Evolutionary conservation across 2,113 vertebrate species (phyloP).

Genomic region (Eira barbara): DNA sequence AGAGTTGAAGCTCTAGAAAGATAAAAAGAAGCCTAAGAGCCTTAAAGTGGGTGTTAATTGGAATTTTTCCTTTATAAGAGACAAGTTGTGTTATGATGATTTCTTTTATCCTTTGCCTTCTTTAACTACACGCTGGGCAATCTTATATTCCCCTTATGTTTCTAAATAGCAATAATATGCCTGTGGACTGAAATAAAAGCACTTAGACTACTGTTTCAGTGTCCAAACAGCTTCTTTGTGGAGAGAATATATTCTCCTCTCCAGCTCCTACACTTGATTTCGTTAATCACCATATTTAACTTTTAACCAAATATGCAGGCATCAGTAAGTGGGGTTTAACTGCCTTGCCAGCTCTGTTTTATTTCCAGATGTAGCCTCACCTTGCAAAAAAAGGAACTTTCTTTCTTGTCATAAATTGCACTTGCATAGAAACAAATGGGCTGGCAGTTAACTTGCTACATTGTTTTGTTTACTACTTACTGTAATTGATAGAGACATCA

Average conservation of each 20-base stretch:
- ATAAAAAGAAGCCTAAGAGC: slow-evolving; percentile 54
- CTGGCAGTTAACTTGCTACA: not conserved
- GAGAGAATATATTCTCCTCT: not conserved
- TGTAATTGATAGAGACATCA: not conserved
- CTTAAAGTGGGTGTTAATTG: slow-evolving; percentile 57
- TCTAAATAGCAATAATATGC: slow-evolving; percentile 26
- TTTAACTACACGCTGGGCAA: not conserved
- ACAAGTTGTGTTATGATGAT: slow-evolving; percentile 22
- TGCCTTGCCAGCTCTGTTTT: slow-evolving; percentile 33
- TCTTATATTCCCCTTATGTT: slow-evolving; percentile 15
- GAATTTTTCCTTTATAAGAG: slow-evolving; percentile 50
- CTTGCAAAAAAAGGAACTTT: slow-evolving; percentile 65
- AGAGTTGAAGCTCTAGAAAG: slow-evolving; percentile 16
- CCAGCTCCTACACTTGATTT: slow-evolving; percentile 48
- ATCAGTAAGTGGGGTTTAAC: slow-evolving; percentile 43
- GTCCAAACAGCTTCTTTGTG: slow-evolving; percentile 59
- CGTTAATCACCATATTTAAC: slow-evolving; percentile 65
- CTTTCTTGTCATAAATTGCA: slow-evolving; percentile 46
- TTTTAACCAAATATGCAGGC: slow-evolving; percentile 67
- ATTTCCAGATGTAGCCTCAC: slow-evolving; percentile 42
- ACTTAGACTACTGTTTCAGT: not conserved
- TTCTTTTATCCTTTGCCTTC: slow-evolving; percentile 60
- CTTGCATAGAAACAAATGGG: not conserved
- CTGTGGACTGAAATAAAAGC: slow-evolving; percentile 14
- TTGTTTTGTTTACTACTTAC: not conserved